Percentiles rank a stretch among this genome's conserved stretches.
Conservation (phyloP, 2,113 vertebrate species). For the Prunella fulvescens region DNA sequence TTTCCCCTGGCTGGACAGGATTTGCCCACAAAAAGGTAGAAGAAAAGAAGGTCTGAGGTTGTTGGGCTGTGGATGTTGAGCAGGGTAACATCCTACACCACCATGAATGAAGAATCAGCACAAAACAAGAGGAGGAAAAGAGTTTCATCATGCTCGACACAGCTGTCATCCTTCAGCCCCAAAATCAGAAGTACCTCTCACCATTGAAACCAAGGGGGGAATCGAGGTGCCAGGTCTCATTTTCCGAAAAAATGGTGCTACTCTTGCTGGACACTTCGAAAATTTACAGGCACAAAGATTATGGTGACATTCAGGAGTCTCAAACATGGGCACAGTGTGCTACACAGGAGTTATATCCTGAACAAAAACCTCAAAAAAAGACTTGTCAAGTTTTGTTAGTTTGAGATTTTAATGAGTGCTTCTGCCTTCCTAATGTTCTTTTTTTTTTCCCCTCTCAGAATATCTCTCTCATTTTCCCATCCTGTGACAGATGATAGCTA, state of each 20-base stretch:
- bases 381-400: background rate
- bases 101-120: background rate
- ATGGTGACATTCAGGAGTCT: background rate
- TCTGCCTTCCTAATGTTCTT: background rate
- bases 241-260: background rate
- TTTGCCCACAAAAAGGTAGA: background rate
- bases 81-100: background rate
- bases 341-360: background rate
- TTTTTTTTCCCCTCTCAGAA: rapidly evolving
- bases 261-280: background rate
- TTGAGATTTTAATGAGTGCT: background rate
- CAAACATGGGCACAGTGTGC: background rate
- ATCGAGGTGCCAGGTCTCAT: background rate
- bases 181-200: background rate
- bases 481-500: background rate
- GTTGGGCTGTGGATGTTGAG: background rate
- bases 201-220: background rate
- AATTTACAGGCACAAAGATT: background rate
- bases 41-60: background rate
- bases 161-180: background rate
- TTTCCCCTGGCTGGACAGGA: background rate
- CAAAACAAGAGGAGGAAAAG: background rate
- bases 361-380: background rate
- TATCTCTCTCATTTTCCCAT: background rate
- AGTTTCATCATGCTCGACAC: background rate